Evolutionary conservation across 2,797 vertebrate species (phyloP).

Genomic region (Delichon dasypus): DNA sequence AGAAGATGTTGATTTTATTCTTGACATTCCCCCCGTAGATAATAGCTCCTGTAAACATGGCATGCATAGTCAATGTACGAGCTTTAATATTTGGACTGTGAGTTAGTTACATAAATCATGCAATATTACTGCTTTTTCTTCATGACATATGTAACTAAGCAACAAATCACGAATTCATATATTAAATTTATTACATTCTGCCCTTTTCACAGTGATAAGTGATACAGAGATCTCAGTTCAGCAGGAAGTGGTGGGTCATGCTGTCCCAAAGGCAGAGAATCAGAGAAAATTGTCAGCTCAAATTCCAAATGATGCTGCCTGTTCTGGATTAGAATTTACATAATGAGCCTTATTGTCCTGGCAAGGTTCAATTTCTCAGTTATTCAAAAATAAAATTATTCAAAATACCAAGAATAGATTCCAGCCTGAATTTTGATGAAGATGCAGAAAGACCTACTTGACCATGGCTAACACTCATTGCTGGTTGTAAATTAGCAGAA

Average conservation of each 20-base stretch:
- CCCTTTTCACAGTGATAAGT: neutral
- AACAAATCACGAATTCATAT: conserved; percentile 19
- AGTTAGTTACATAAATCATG: neutral
- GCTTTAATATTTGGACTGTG: neutral
- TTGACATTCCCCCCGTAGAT: neutral
- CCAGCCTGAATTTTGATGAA: neutral
- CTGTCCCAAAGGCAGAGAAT: neutral
- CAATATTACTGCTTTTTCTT: neutral
- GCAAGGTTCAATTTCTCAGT: neutral
- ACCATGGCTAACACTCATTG: neutral
- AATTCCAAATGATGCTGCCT: neutral
- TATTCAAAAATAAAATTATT: neutral
- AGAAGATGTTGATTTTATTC: neutral
- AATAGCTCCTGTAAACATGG: neutral
- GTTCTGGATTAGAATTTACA: neutral
- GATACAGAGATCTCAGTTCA: neutral
- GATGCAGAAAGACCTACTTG: neutral
- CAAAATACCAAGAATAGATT: neutral
- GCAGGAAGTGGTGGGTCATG: neutral
- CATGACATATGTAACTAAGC: conserved; percentile 14
- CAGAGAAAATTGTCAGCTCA: neutral
- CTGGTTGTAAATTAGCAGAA: neutral
- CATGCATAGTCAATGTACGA: conserved; percentile 24
- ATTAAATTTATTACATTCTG: neutral
- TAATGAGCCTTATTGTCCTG: neutral